Conservation (phyloP, 2,888 invertebrate genomes). For the Andrena dorsata region DNA sequence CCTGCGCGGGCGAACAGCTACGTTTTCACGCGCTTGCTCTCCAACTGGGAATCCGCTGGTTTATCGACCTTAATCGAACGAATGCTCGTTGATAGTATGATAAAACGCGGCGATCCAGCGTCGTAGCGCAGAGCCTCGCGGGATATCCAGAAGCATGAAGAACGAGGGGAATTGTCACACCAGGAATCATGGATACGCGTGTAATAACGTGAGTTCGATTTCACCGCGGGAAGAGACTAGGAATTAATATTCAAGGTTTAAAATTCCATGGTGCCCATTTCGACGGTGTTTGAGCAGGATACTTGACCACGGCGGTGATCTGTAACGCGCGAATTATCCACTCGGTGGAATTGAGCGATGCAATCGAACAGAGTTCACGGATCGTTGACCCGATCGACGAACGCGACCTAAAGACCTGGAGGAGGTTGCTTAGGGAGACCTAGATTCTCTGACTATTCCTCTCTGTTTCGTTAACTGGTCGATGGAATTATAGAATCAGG, state of each 20-base stretch:
- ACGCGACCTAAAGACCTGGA: neutral
- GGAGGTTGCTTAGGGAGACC: too few species aligned
- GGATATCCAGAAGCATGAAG: slow-evolving; percentile 33
- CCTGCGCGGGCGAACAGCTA: slow-evolving; percentile 55
- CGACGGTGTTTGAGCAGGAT: neutral
- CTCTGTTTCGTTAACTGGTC: neutral
- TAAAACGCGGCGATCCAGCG: neutral
- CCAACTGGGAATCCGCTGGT: neutral
- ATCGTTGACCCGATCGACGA: slow-evolving; percentile 32
- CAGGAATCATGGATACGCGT: slow-evolving; percentile 45
- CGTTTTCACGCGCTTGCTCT: slow-evolving; percentile 8
- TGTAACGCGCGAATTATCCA: too few species aligned
- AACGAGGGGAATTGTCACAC: slow-evolving; percentile 15
- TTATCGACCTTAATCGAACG: neutral
- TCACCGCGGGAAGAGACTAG: too few species aligned
- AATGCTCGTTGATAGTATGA: neutral
- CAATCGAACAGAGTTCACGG: slow-evolving; percentile 8
- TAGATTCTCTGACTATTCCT: too few species aligned
- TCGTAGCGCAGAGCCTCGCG: neutral
- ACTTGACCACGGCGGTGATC: too few species aligned
- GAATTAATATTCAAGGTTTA: too few species aligned
- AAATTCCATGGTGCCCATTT: neutral
- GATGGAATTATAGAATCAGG: neutral
- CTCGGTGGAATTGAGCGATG: neutral
- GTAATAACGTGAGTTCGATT: slow-evolving; percentile 51